Conservation (phyloP, 2,888 invertebrate genomes). For the Agriopis marginaria region DNA sequence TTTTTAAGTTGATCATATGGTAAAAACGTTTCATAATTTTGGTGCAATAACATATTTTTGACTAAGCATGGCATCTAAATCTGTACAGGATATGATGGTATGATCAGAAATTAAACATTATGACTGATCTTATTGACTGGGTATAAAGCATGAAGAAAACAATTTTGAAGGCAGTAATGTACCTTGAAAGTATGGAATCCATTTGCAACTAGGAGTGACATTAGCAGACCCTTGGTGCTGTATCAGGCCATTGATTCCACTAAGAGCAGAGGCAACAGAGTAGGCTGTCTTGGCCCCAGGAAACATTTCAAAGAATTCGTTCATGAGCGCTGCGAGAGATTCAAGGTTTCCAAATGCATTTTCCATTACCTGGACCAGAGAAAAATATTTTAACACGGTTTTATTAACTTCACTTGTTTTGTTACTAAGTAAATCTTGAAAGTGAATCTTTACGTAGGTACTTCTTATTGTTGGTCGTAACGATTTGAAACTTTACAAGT, state of each 20-base stretch:
- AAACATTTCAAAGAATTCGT: slow-evolving; percentile 73
- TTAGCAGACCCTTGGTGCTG: slow-evolving; percentile 60
- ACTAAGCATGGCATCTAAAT: no score
- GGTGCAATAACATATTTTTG: no score
- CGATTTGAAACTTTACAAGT: no score
- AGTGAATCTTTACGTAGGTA: no score
- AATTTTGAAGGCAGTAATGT: background rate
- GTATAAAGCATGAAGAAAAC: no score
- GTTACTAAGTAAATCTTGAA: no score
- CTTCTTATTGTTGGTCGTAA: no score
- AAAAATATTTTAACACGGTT: background rate
- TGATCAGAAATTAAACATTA: no score
- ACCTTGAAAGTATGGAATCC: slow-evolving; percentile 74
- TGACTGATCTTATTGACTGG: no score
- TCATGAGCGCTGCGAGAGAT: slow-evolving; percentile 70
- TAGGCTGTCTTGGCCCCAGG: slow-evolving; percentile 71
- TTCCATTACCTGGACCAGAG: slow-evolving; percentile 65
- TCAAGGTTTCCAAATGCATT: slow-evolving; percentile 71
- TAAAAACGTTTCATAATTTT: no score
- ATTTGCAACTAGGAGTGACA: slow-evolving; percentile 65
- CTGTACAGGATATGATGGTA: no score
- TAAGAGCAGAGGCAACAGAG: slow-evolving; percentile 72
- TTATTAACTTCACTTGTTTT: background rate
- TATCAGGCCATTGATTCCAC: slow-evolving; percentile 63
- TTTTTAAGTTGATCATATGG: no score